Base-by-base conservation (phyloP, 2,888 invertebrate species). In the Trichogramma evanescens region DNA sequence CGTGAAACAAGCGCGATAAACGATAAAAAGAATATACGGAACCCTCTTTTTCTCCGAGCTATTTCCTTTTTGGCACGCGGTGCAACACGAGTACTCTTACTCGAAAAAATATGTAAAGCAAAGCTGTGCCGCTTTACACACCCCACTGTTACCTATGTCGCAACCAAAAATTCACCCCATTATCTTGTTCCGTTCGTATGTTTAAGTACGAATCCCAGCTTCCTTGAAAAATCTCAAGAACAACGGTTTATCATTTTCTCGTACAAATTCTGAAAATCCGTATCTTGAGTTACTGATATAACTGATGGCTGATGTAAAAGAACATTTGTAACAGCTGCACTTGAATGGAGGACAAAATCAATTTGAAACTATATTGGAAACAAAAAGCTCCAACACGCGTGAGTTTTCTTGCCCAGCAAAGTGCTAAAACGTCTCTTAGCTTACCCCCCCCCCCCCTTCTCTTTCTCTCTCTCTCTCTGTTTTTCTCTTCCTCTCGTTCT, bases 101-200 rank as follows among this genome's bases (percentile, higher is more conserved):
- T 41, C 26, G 26, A 65, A 67, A 67, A 72, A 71, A 73, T 74
- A 75, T 74, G 75, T 73, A 72, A 73, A 74, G 70, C 68, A 69
- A 73, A 74, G 71, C 68, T 69, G 65, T 69, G 66, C 65, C 71
- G 72, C 75, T 76, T 76, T 75, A 74, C 72, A 69, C 62, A 55
- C 61, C 61, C 63, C 63, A 63, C 65, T 67, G 60, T 56, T 58
- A 40, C 57, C 10, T 48, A 26, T 26, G 26, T 26, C 26, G 26
- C 26, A 26, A 13, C 50, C 40, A 38, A 59, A 54, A 57, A 59
- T 52, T 13, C 13, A n/a, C 48, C 41, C 39, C 13, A 13, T 44
- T 46, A 38, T 6, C 38, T 41, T 49, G 62, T 63, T 41, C 50
- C 54, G 3, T 26, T 26, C 2, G 26, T 26, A 26, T 26, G 26